These are phyloP conservation scores for Maconellicoccus hirsutus DNA, from an alignment of 1,140 invertebrate genomes.

Conservation along the genomic window DNA sequence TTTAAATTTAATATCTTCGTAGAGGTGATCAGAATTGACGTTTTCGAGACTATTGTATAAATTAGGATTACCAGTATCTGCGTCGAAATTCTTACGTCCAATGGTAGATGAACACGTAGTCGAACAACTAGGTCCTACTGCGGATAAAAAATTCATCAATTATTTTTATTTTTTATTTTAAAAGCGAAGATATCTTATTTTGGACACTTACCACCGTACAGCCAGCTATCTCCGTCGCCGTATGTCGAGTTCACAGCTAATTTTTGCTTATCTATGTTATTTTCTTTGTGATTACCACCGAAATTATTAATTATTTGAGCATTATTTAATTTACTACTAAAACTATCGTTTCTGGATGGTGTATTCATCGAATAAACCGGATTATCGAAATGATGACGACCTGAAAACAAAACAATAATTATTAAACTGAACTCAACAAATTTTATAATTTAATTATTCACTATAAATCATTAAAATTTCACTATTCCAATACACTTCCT, in stretches of 20 bases:
- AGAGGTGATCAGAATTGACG: conserved; percentile 62
- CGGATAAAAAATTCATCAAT: conserved; percentile 25
- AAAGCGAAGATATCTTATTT: too few relatives aligned
- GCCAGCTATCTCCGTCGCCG: conserved; percentile 41
- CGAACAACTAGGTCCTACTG: conserved; percentile 36
- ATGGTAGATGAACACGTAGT: conserved; percentile 33
- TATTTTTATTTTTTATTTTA: conserved; percentile 3
- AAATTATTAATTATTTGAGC: conserved; percentile 51
- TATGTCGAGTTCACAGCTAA: conserved; percentile 30
- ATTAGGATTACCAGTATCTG: conserved; percentile 71
- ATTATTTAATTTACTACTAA: conserved; percentile 41
- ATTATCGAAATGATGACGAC: conserved; percentile 84
- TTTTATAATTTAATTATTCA: too few relatives aligned
- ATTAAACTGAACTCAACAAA: too few relatives aligned
- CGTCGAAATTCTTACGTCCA: conserved; percentile 65
- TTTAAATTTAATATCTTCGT: conserved; percentile 84
- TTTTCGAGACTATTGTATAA: conserved; percentile 70
- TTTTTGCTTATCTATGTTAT: conserved; percentile 44
- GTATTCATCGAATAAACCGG: conserved; percentile 65
- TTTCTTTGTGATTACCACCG: conserved; percentile 43
- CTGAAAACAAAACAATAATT: conserved; percentile 40
- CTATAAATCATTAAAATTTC: too few relatives aligned
- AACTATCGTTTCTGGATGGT: conserved; percentile 37
- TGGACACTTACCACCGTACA: conserved; percentile 38
- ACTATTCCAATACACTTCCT: too few relatives aligned